Evolutionary conservation across 2,888 invertebrate species (phyloP), one percentile per base, ranked within the genome.

Genomic region (Danaus chrysippus): DNA sequence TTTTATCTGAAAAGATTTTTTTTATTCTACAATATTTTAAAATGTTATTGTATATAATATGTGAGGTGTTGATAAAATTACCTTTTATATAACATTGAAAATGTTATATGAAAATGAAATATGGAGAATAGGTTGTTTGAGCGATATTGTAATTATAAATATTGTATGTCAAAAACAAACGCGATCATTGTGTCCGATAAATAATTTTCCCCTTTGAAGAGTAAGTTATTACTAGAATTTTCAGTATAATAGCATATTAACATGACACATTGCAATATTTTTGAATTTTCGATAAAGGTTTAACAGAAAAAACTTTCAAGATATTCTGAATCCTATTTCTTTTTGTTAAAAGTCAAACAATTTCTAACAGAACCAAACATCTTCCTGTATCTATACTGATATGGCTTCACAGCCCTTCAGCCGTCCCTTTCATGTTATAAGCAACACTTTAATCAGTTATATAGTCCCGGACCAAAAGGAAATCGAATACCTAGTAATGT

Each of bases 371-470:
- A 3, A 34, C 23, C 23, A 34, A 34, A 34, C 23, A 34, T 34
- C 6, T 1, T 5, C 23, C 23, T 34, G 23, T 34, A 34, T 34
- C 23, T 34, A 34, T 34, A 34, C 23, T 34, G 6, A n/a, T n/a
- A n/a, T 34, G 23, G 6, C 46, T 46, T 6, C 23, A 34, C 23
- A 59, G 61, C 59, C 67, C 58, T 61, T 64, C 69, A 69, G 71
- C 76, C 83, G 81, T 83, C 83, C 79, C 76, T 82, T 82, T 73
- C 83, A 65, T 83, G 83, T 83, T 73, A 73, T 71, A 67, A 70
- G 61, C 71, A 66, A 70, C 71, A 70, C 71, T 77, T 75, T 34
- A 34, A 5, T 34, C 6, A 34, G 23, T 34, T 8, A 34, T 34
- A 34, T 34, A 34, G 23, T 34, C 23, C 23, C 23, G 23, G 23